phyloP scores from a whole-genome alignment of 2,113 vertebrate species.

The Centrocercus urophasianus region DNA sequence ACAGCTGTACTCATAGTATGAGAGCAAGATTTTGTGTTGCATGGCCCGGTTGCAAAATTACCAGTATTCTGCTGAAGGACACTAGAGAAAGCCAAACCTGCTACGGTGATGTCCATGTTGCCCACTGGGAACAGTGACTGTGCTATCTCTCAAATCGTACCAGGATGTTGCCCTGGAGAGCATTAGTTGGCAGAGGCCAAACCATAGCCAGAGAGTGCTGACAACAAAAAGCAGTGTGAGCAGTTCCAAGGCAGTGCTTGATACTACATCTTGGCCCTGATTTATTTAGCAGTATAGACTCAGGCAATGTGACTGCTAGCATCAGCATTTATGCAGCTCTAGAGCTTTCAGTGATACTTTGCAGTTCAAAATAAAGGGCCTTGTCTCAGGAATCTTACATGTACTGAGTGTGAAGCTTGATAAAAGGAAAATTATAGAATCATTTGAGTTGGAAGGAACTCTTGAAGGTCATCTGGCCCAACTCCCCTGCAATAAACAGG shows the following conservation, averaged over 20 bases:
- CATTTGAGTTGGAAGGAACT: too few species aligned
- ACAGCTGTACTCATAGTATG: background rate
- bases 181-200: background rate
- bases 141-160: background rate
- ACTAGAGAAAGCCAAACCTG: background rate
- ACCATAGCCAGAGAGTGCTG: background rate
- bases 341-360: background rate
- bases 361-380: background rate
- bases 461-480: too few species aligned
- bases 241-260: background rate
- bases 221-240: background rate
- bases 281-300: background rate
- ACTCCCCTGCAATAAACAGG: too few species aligned
- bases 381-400: background rate
- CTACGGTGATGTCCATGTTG: accelerated
- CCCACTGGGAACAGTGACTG: background rate
- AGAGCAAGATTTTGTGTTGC: background rate
- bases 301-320: background rate
- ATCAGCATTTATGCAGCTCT: constrained; percentile 24
- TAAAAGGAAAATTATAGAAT: background rate
- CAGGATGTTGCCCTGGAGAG: background rate
- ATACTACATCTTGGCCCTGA: constrained; percentile 30
- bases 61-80: background rate
- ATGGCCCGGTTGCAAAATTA: background rate
- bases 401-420: background rate